Evolutionary conservation across 92 coral and sea anemone genomes (phyloP).

Genomic region (Epizoanthus stellaris): DNA sequence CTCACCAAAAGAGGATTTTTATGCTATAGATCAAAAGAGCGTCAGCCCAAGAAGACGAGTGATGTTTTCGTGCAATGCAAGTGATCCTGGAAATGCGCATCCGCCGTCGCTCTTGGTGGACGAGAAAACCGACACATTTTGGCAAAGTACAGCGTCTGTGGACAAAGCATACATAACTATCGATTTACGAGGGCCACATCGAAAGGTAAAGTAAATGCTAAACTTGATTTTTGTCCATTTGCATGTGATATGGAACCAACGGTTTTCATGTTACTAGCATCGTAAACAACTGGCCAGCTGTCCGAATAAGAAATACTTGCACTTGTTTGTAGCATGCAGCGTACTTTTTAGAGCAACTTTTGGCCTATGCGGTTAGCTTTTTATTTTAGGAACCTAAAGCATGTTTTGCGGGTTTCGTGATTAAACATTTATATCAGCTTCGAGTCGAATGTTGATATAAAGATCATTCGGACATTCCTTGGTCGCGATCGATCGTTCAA

Average conservation of each 20-base stretch:
- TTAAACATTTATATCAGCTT: constrained; percentile 24
- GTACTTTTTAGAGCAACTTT: background rate
- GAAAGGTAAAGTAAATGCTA: constrained; percentile 67
- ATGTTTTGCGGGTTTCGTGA: constrained; percentile 6
- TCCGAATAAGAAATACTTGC: background rate
- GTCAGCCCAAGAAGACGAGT: constrained; percentile 37
- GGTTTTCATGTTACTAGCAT: background rate
- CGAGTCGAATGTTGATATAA: background rate
- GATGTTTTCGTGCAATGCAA: constrained; percentile 66
- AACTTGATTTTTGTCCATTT: background rate
- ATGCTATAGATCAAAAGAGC: constrained; percentile 48
- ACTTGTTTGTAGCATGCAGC: background rate
- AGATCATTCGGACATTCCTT: no score
- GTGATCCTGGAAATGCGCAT: constrained; percentile 58
- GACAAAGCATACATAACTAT: constrained; percentile 81
- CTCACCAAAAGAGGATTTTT: constrained; percentile 62
- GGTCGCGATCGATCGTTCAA: no score
- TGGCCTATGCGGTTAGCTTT: constrained; percentile 2
- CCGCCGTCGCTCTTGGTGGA: constrained; percentile 90
- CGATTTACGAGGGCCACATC: constrained; percentile 74
- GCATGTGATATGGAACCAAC: background rate
- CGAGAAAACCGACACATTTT: constrained; percentile 62
- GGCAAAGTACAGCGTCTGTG: constrained; percentile 83
- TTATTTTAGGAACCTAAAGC: background rate
- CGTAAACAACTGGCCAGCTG: background rate